These are phyloP conservation scores for Hestina assimilis DNA, from an alignment of 1,140 invertebrate genomes.

Conservation along the genomic window DNA sequence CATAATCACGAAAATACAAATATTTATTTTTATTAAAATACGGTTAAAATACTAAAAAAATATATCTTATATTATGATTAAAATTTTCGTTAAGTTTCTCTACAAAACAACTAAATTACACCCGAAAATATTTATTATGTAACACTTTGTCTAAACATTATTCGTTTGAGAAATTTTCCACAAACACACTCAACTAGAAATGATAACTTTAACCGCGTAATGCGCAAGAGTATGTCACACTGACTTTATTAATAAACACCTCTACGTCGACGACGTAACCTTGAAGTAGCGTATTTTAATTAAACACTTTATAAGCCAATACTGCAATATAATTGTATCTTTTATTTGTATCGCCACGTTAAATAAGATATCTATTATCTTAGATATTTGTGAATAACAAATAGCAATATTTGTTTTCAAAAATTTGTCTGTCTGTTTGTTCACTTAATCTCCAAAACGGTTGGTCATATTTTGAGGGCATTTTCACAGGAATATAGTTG, in stretches of 20 bases:
- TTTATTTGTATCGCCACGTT: not conserved
- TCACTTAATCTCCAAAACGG: no score
- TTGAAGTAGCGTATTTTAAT: conserved; percentile 30
- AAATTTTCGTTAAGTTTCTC: not conserved
- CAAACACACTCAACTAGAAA: conserved; percentile 5
- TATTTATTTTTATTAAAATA: no score
- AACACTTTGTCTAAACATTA: not conserved
- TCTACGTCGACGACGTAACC: conserved; percentile 27
- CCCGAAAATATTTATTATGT: no score
- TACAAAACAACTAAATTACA: no score
- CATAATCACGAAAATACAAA: no score
- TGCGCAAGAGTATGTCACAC: conserved; percentile 6
- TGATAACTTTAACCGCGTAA: not conserved
- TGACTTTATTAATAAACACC: conserved; percentile 24
- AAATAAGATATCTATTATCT: no score
- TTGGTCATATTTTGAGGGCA: no score
- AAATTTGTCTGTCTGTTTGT: no score
- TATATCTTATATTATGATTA: not conserved
- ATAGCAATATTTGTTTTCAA: no score
- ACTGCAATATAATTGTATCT: not conserved
- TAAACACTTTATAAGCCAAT: not conserved
- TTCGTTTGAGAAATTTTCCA: conserved; percentile 9
- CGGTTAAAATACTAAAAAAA: no score
- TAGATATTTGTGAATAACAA: no score
- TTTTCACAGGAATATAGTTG: no score